Conservation (phyloP, 2,797 vertebrate genomes). For the Ctenochaetus hawaiiensis region DNA sequence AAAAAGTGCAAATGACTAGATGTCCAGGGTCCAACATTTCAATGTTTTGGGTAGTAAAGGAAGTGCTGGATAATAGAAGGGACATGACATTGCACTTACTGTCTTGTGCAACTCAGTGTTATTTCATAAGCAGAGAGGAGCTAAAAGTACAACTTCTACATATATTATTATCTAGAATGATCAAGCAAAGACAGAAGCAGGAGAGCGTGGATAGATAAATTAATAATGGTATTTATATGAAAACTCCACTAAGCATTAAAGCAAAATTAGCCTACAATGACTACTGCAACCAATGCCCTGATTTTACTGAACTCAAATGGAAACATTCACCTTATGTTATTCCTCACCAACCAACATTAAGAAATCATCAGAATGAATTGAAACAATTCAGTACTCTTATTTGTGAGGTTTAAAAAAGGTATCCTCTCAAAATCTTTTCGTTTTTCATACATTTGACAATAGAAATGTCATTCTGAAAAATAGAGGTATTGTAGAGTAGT, state of each 20-base stretch:
- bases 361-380: too few species aligned
- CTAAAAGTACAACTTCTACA: background rate
- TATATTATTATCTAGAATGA: background rate
- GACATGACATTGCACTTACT: background rate
- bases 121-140: background rate
- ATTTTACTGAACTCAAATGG: background rate
- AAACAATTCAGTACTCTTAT: background rate
- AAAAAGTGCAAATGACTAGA: too few species aligned
- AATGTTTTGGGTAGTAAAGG: background rate
- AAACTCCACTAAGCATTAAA: background rate
- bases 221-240: background rate
- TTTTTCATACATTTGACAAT: too few species aligned
- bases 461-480: too few species aligned
- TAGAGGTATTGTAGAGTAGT: too few species aligned
- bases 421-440: too few species aligned
- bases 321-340: background rate
- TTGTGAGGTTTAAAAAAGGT: too few species aligned
- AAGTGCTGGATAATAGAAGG: background rate
- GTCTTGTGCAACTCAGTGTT: background rate
- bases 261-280: background rate
- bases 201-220: background rate
- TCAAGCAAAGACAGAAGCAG: background rate
- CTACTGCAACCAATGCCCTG: background rate
- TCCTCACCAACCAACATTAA: background rate
- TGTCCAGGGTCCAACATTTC: background rate